phyloP scores from a whole-genome alignment of 1,140 invertebrate genomes.

The Nephotettix cincticeps region DNA sequence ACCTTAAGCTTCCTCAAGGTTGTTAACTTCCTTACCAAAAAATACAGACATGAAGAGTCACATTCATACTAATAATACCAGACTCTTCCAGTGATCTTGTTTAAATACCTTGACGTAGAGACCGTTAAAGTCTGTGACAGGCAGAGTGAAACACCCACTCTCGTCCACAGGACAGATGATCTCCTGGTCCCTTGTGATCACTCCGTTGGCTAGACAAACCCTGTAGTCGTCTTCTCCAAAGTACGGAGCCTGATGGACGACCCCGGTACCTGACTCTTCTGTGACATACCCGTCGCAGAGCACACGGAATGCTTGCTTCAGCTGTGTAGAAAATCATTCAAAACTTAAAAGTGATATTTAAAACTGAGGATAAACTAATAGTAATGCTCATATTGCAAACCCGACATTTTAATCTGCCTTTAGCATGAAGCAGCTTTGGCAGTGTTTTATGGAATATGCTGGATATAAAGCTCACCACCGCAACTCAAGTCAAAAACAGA shows the following conservation, averaged over 20 bases:
- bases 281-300: constrained; percentile 93
- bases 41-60: too few relatives aligned
- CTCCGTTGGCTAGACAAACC: constrained; percentile 77
- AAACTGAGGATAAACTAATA: not conserved
- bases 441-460: too few relatives aligned
- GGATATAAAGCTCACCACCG: too few relatives aligned
- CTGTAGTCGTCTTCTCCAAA: constrained; percentile 98
- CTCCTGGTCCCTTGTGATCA: constrained; percentile 82
- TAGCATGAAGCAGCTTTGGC: too few relatives aligned
- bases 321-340: not conserved
- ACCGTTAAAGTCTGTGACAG: constrained; percentile 87
- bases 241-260: constrained; percentile 98
- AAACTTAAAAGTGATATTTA: not conserved
- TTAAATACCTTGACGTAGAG: constrained; percentile 96
- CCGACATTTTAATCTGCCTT: too few relatives aligned
- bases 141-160: constrained; percentile 80
- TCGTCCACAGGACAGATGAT: constrained; percentile 95
- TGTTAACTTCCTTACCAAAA: too few relatives aligned
- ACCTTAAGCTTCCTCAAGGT: too few relatives aligned
- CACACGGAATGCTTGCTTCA: constrained; percentile 63
- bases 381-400: too few relatives aligned
- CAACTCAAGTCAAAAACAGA: too few relatives aligned
- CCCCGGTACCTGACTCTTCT: constrained; percentile 95
- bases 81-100: too few relatives aligned
- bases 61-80: too few relatives aligned